Percentiles rank a stretch among this genome's conserved stretches.
phyloP scores from a whole-genome alignment of 2,888 invertebrate genomes.

The Conomelus anceps region DNA sequence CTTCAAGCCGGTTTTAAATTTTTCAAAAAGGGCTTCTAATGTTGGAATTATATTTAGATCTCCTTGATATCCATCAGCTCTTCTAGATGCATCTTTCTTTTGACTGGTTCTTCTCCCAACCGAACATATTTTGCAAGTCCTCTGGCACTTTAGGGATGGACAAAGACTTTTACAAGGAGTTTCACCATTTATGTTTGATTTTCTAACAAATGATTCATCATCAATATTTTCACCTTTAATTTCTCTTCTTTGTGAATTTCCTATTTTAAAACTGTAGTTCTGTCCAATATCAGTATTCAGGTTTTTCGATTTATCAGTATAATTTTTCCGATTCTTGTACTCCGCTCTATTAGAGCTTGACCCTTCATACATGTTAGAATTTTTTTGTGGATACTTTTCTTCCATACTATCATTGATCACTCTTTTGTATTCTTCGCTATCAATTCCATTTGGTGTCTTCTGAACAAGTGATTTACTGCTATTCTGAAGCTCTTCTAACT shows the following conservation, averaged over 20 bases:
- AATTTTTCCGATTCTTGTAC: neutral
- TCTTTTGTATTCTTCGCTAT: neutral
- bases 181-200: neutral
- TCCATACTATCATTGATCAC: neutral
- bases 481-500: neutral
- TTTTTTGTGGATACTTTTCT: neutral
- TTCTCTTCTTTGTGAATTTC: neutral
- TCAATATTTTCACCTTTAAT: neutral
- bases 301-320: neutral
- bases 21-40: neutral
- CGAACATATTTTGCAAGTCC: neutral
- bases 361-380: neutral
- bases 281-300: neutral
- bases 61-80: neutral
- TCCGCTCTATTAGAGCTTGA: neutral
- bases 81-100: neutral
- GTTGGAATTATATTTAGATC: neutral
- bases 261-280: too few relatives aligned
- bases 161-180: neutral
- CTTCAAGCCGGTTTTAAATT: neutral
- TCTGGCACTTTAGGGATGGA: neutral
- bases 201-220: neutral
- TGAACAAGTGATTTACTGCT: neutral
- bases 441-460: neutral
- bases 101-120: neutral